Percentiles rank a stretch among this genome's conserved stretches.
Evolutionary conservation across 2,888 invertebrate genomes (phyloP).

Genomic region (Lobophora halterata): DNA sequence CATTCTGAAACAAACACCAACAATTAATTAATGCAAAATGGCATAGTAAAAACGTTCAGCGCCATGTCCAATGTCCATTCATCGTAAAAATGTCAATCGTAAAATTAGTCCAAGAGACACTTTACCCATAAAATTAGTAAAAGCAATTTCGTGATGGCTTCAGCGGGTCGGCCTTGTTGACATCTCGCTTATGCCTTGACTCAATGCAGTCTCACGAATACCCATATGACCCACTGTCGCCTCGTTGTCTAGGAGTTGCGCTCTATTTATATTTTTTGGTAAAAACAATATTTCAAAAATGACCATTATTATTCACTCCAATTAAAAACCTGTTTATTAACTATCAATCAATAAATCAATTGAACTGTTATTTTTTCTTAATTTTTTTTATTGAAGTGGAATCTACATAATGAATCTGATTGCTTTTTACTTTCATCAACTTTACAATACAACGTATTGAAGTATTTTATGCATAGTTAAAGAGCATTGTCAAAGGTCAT

Average conservation of each 20-base stretch:
- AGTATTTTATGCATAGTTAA: no score
- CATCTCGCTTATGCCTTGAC: constrained; percentile 55
- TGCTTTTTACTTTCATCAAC: no score
- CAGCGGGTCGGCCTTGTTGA: constrained; percentile 65
- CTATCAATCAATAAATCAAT: no score
- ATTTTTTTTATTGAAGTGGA: no score
- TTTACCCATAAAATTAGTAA: constrained; percentile 49
- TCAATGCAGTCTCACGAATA: constrained; percentile 63
- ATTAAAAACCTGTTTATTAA: no score
- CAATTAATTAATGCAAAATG: constrained; percentile 27
- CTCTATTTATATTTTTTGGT: no score
- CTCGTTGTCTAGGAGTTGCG: constrained; percentile 28
- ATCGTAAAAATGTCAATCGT: constrained; percentile 45
- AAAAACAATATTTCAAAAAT: no score
- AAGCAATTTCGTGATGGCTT: constrained; percentile 65
- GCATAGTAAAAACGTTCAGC: constrained; percentile 23
- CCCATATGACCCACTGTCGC: constrained; percentile 32
- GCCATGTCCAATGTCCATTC: constrained; percentile 27
- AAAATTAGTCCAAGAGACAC: constrained; percentile 34
- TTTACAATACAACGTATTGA: no score
- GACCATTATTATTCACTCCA: no score
- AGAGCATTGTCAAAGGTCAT: no score
- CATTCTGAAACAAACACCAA: constrained; percentile 68
- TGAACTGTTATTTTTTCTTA: no score
- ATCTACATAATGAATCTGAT: no score